Conservation (phyloP, 2,113 vertebrate genomes). For the Halichoeres trimaculatus region DNA sequence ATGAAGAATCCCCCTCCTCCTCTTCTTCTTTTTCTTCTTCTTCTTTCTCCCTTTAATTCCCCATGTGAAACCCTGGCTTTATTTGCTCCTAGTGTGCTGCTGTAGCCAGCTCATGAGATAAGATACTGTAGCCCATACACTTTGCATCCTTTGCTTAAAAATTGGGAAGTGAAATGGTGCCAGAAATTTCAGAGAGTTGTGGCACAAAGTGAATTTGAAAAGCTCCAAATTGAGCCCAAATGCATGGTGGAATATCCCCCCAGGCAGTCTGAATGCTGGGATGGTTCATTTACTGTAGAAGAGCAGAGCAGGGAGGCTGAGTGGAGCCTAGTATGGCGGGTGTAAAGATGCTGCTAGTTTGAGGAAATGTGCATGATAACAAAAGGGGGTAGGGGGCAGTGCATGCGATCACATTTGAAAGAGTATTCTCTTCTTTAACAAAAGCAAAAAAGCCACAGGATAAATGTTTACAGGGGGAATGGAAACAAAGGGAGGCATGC, state of each 20-base stretch:
- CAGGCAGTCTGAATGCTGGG: neutral
- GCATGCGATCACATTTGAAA: neutral
- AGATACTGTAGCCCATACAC: slow-evolving; percentile 4
- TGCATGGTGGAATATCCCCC: neutral
- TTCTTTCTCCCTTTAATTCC: slow-evolving; percentile 4
- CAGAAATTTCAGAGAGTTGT: slow-evolving; percentile 4
- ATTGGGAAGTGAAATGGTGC: neutral
- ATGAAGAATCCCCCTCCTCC: slow-evolving; percentile 44
- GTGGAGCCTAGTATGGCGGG: slow-evolving; percentile 70
- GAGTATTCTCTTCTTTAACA: neutral
- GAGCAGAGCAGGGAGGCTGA: slow-evolving; percentile 43
- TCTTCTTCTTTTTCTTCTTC: neutral
- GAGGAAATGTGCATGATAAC: slow-evolving; percentile 61
- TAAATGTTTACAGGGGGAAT: neutral
- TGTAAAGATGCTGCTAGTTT: slow-evolving; percentile 63
- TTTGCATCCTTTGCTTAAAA: slow-evolving; percentile 1
- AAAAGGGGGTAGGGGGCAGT: slow-evolving; percentile 35
- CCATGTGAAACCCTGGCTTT: slow-evolving; percentile 23
- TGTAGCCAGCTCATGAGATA: slow-evolving; percentile 10
- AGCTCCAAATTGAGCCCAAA: slow-evolving; percentile 4
- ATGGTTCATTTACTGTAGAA: slow-evolving; percentile 26
- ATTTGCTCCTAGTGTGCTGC: slow-evolving; percentile 13
- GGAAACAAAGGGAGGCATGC: slow-evolving; percentile 53
- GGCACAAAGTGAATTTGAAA: slow-evolving; percentile 12
- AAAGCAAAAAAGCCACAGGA: neutral